Percentiles rank a stretch among this genome's conserved stretches.
Conservation (phyloP, 2,888 invertebrate species). For the Morpho helenor region DNA sequence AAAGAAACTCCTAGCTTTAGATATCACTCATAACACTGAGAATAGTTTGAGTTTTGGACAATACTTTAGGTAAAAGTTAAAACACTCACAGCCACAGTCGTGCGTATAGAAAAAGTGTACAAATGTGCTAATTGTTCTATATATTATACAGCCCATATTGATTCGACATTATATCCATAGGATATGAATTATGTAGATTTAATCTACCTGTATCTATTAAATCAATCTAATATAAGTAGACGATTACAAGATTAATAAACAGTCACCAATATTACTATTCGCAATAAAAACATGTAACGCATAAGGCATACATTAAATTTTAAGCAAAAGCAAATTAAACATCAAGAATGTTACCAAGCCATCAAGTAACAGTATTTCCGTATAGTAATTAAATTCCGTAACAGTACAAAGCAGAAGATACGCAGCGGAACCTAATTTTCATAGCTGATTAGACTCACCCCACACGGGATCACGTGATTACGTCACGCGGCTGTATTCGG, state of each 20-base stretch:
- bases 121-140: too few species aligned
- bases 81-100: too few species aligned
- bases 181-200: too few species aligned
- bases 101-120: too few species aligned
- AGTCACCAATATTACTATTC: background rate
- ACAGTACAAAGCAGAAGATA: slow-evolving; percentile 71
- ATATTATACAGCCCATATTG: too few species aligned
- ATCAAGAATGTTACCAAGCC: slow-evolving; percentile 57
- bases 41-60: too few species aligned
- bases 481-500: slow-evolving; percentile 44
- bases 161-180: too few species aligned
- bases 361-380: slow-evolving; percentile 60
- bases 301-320: slow-evolving; percentile 6
- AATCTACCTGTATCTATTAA: too few species aligned
- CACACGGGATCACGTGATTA: slow-evolving; percentile 66
- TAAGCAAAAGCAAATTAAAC: slow-evolving; percentile 45
- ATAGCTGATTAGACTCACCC: slow-evolving; percentile 77
- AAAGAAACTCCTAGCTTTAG: too few species aligned
- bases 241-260: background rate
- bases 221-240: background rate
- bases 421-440: slow-evolving; percentile 76
- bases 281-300: background rate
- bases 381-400: slow-evolving; percentile 77
- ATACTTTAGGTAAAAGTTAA: too few species aligned
- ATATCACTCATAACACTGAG: too few species aligned